Evolutionary conservation across 2,888 invertebrate genomes (phyloP).

Genomic region (Micropterix aruncella): DNA sequence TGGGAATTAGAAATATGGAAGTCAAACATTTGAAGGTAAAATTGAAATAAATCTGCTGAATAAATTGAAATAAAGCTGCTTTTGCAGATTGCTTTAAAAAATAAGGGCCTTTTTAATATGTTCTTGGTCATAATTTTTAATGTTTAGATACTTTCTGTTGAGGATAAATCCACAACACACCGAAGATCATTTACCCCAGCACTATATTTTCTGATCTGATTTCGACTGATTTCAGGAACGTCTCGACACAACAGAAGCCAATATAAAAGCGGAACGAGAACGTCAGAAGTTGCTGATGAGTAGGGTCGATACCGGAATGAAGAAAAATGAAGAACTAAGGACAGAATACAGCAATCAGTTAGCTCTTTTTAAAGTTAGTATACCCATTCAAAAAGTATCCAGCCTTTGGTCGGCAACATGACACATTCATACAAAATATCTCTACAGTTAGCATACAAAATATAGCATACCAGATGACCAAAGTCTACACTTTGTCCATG

Average conservation of each 20-base stretch:
- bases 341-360: constrained; percentile 68
- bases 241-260: constrained; percentile 51
- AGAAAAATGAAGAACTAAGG: constrained; percentile 60
- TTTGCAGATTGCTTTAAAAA: too few species aligned
- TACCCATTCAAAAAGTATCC: too few species aligned
- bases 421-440: too few species aligned
- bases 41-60: too few species aligned
- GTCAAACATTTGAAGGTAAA: constrained; percentile 60
- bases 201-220: constrained; percentile 3
- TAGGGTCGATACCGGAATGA: constrained; percentile 56
- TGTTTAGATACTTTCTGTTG: too few species aligned
- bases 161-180: constrained; percentile 1
- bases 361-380: constrained; percentile 48
- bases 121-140: too few species aligned
- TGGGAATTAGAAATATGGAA: constrained; percentile 67
- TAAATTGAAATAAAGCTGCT: too few species aligned
- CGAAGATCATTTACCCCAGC: not conserved
- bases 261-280: constrained; percentile 58
- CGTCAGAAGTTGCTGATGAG: constrained; percentile 51
- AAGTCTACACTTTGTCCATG: too few species aligned
- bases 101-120: too few species aligned
- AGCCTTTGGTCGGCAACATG: too few species aligned
- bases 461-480: too few species aligned
- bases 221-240: constrained; percentile 31
- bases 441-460: too few species aligned